Evolutionary conservation across 2,113 vertebrate genomes (phyloP), one percentile per base, ranked within the genome.

Genomic region (Dendrocopos noguchii): DNA sequence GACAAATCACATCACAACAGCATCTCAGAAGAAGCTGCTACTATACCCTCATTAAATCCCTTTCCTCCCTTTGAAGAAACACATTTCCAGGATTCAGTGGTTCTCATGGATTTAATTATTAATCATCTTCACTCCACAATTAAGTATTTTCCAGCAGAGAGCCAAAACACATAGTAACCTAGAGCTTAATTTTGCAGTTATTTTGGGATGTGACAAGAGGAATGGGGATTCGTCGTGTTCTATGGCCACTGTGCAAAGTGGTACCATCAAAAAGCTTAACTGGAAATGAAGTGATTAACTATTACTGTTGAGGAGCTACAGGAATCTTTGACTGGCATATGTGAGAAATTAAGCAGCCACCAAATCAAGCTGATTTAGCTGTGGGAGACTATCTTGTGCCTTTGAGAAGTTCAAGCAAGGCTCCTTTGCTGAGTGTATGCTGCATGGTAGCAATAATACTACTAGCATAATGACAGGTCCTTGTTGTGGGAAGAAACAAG

Each of bases 401-500:
- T 76, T 81, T 60, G 19, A 72, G 61, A 33, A 33, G 42, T 7
- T 81, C 63, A 68, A 3, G 50, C 47, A 72, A 76, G 14, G 55
- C 17, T 85, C 25, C 25, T 34, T 7, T 87, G 39, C 9, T 20
- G 57, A 91, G 27, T 2, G 33, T 31, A 27, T 16, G 39, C 15
- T 29, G 16, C 9, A 10, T 16, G 31, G 46, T 57, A 67, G 33
- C 19, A 78, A 31, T 55, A 60, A 64, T 8, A 14, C 25, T 0
- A 0, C 16, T 52, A 33, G 42, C 1, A 2, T 7, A 60, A 33
- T 34, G 68, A 60, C 27, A 80, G 21, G 7, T 56, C 16, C 25
- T 5, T 0, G 0, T 11, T 19, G 27, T 0, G 14, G 22, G 46
- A 76, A 47, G 15, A 56, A 84, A 75, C 17, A 60, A 57, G 44